These are phyloP conservation scores for Himalopsyche kuldschensis DNA, from an alignment of 2,888 invertebrate species.

Conservation along the genomic window DNA sequence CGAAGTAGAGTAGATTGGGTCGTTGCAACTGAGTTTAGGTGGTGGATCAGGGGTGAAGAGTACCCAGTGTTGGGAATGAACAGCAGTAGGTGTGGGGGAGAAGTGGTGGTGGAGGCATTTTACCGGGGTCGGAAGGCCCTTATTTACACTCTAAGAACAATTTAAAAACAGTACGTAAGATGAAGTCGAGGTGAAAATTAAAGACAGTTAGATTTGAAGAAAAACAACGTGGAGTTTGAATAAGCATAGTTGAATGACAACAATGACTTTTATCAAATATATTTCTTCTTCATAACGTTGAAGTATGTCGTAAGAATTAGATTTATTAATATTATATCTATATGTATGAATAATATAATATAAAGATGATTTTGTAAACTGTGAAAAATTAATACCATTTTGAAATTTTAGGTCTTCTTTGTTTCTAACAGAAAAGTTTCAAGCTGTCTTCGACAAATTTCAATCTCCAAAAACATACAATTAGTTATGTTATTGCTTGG, in stretches of 20 bases:
- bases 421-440: too few species aligned
- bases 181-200: neutral
- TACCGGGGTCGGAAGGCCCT: neutral
- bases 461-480: too few species aligned
- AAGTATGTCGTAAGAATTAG: too few species aligned
- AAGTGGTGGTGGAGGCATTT: neutral
- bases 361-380: too few species aligned
- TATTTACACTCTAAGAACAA: neutral
- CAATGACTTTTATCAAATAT: too few species aligned
- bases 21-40: neutral
- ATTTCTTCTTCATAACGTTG: too few species aligned
- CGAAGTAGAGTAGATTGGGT: neutral
- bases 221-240: neutral
- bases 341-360: too few species aligned
- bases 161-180: neutral
- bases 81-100: neutral
- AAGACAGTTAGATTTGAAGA: neutral
- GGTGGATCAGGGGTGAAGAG: neutral
- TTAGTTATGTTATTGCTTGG: too few species aligned
- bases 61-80: neutral
- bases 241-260: neutral
- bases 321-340: too few species aligned
- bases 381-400: too few species aligned
- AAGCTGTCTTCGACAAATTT: too few species aligned
- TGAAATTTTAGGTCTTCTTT: too few species aligned